Percentiles rank a stretch among this genome's conserved stretches.
phyloP scores from a whole-genome alignment of 2,888 invertebrate genomes.

The Ommatoiulus sabulosus region DNA sequence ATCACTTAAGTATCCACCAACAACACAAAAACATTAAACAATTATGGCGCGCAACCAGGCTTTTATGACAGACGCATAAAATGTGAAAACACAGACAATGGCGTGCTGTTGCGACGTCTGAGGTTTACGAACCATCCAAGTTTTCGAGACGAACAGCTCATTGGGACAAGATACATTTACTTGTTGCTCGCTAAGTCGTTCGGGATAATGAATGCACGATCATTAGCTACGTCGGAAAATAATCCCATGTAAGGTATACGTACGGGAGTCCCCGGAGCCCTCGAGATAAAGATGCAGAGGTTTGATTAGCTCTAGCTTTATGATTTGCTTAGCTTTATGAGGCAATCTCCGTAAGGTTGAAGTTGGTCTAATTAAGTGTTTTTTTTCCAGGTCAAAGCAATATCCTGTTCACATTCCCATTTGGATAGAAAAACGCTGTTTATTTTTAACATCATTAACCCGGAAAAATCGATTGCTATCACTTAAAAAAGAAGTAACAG shows the following conservation, averaged over 20 bases:
- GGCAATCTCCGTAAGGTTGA: not conserved
- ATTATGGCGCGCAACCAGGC: not conserved
- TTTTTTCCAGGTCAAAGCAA: not conserved
- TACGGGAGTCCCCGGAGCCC: not conserved
- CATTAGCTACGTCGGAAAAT: not conserved
- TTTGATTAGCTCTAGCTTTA: not conserved
- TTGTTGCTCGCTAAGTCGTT: not conserved
- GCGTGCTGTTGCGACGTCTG: not conserved
- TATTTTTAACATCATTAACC: not conserved
- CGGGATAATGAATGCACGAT: not conserved
- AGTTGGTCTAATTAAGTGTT: not conserved
- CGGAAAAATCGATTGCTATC: not conserved
- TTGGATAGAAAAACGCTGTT: not conserved
- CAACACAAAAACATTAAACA: not conserved
- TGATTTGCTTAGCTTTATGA: too few relatives aligned
- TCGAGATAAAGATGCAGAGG: slow-evolving; percentile 7
- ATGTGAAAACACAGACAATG: not conserved
- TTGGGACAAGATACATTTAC: not conserved
- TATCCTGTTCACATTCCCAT: not conserved
- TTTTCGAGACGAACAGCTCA: not conserved
- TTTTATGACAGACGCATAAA: not conserved
- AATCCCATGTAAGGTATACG: not conserved
- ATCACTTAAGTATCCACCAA: not conserved
- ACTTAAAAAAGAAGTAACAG: too few relatives aligned
- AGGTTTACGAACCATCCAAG: not conserved